Evolutionary conservation across 2,113 vertebrate genomes (phyloP).

Genomic region (Sapajus apella): DNA sequence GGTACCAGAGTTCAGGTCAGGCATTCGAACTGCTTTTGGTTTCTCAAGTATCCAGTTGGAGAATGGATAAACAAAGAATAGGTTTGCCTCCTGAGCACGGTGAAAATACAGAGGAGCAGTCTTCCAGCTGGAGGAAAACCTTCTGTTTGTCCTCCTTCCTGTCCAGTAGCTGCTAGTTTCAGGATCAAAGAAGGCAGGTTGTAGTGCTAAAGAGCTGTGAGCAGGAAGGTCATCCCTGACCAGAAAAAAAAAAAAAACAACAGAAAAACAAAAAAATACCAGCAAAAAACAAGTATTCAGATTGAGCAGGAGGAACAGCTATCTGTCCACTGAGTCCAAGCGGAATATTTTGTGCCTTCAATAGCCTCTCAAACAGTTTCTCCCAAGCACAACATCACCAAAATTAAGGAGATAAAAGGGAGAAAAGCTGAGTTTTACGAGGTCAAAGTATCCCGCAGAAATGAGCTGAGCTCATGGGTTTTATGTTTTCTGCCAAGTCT

Average conservation of each 20-base stretch:
- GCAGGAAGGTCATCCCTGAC: constrained; percentile 76
- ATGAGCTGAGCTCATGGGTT: constrained; percentile 30
- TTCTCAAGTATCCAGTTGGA: background rate
- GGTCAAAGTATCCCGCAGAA: background rate
- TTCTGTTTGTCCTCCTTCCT: constrained; percentile 70
- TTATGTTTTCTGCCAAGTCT: constrained; percentile 45
- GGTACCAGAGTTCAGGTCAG: background rate
- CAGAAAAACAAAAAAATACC: constrained; percentile 46
- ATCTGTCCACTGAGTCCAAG: background rate
- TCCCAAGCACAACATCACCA: background rate
- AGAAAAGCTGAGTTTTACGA: constrained; percentile 16
- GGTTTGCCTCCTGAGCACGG: background rate
- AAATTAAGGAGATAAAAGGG: background rate
- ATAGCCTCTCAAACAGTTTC: background rate
- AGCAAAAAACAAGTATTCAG: constrained; percentile 64
- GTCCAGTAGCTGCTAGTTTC: constrained; percentile 68
- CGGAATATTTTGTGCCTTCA: background rate
- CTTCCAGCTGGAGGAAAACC: constrained; percentile 32
- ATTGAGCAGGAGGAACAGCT: constrained; percentile 64
- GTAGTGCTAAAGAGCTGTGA: background rate
- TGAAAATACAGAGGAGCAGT: constrained; percentile 33
- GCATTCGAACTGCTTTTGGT: background rate
- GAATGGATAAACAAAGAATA: background rate
- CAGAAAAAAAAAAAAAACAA: background rate
- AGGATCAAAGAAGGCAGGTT: constrained; percentile 59